A percentile compares a stretch with the other conserved stretches of the same genome.
These are phyloP conservation scores for Lanistes nyassanus DNA, from an alignment of 1,140 invertebrate genomes.

Conservation along the genomic window DNA sequence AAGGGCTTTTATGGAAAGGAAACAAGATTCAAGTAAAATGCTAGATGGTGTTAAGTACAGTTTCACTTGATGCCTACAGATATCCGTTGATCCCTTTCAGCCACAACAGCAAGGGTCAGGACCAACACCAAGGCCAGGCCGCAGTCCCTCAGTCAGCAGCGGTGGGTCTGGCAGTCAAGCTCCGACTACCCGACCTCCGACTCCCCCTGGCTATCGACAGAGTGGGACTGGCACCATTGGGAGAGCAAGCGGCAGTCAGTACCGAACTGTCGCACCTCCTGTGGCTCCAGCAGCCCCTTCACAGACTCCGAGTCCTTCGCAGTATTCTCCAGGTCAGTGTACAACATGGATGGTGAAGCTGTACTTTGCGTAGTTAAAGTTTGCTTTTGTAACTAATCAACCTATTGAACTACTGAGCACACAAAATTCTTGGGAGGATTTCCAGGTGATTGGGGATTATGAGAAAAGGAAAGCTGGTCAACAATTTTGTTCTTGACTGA, in stretches of 20 bases:
- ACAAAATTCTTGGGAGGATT: too few relatives aligned
- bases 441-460: too few relatives aligned
- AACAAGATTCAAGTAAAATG: too few relatives aligned
- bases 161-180: constrained; percentile 72
- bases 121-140: constrained; percentile 30
- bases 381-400: too few relatives aligned
- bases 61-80: too few relatives aligned
- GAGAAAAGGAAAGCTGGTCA: too few relatives aligned
- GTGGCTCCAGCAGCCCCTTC: constrained; percentile 91
- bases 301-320: constrained; percentile 80
- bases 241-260: constrained; percentile 64
- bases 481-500: too few relatives aligned
- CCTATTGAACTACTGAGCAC: too few relatives aligned
- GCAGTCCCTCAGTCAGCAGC: constrained; percentile 56
- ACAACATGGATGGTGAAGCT: too few relatives aligned
- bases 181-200: constrained; percentile 93
- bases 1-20: too few relatives aligned
- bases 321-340: constrained; percentile 17
- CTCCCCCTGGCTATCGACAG: constrained; percentile 85
- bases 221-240: constrained; percentile 35
- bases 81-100: too few relatives aligned
- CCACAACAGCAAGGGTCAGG: constrained; percentile 31
- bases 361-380: background rate
- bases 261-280: constrained; percentile 87
- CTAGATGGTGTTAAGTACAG: too few relatives aligned